These are phyloP conservation scores for Aphrophora alni DNA, from an alignment of 2,888 invertebrate species.

Conservation along the genomic window DNA sequence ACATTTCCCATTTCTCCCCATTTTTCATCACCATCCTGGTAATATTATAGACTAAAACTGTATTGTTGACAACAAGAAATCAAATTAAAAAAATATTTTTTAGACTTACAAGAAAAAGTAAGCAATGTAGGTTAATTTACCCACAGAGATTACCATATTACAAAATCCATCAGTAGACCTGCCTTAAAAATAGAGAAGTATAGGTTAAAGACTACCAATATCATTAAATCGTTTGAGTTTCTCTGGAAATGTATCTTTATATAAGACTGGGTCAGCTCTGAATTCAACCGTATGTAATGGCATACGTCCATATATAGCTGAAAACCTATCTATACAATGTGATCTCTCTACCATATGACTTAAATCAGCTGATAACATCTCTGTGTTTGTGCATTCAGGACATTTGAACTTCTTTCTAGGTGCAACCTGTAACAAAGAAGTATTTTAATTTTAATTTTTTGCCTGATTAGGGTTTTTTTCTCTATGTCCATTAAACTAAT, in stretches of 20 bases:
- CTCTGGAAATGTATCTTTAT: conserved; percentile 83
- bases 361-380: conserved; percentile 91
- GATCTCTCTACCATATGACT: conserved; percentile 93
- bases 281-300: conserved; percentile 90
- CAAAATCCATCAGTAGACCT: background rate
- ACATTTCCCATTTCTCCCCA: too few species aligned
- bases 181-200: background rate
- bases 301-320: conserved; percentile 83
- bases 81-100: too few species aligned
- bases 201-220: conserved; percentile 80
- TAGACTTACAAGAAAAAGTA: too few species aligned
- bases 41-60: too few species aligned
- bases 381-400: conserved; percentile 91
- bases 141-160: too few species aligned
- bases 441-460: too few species aligned
- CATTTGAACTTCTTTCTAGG: conserved; percentile 97
- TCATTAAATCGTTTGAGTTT: conserved; percentile 87
- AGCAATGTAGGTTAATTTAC: too few species aligned
- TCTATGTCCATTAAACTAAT: too few species aligned
- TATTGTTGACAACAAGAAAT: too few species aligned
- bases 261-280: conserved; percentile 93
- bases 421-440: conserved; percentile 69
- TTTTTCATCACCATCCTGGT: too few species aligned
- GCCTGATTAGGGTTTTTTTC: too few species aligned
- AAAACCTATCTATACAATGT: conserved; percentile 83